Evolutionary conservation across 2,888 invertebrate species (phyloP), one percentile per base, ranked within the genome.

Genomic region (Eristalinus sepulchralis): DNA sequence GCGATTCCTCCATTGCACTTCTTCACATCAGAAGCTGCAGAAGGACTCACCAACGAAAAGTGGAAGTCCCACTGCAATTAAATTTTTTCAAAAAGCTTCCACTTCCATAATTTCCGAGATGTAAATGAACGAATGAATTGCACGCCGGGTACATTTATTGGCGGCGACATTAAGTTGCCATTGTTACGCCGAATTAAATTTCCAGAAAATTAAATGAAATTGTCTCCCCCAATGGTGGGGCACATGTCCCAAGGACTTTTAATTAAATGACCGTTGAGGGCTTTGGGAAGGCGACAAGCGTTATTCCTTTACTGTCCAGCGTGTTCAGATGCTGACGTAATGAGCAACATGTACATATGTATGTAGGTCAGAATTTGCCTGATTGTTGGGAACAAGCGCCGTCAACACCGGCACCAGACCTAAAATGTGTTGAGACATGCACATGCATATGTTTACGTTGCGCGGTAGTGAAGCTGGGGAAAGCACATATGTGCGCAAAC

Each of bases 171-270:
- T 73, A 83, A 79, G 57, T 83, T 79, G 71, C 66, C 75, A 86
- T 78, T 78, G 86, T 83, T 75, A 83, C 47, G 78, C 33, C 66
- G 83, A 83, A 83, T 86, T 83, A 79, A 86, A 83, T 86, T 84
- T 79, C 31, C 55, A 75, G 86, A 68, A 83, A 86, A 83, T 86
- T 79, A 79, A 83, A 86, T 86, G 63, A 66, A 86, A 73, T 78
- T 66, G 79, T 75, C 79, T 57, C 24, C 55, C 8, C 62, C 27
- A 53, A 31, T 81, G 70, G 57, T 24, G 22, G 39, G 79, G 77
- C 36, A 60, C 20, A 80, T 53, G 60, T 67, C 79, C 36, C 55
- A 75, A 78, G 78, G 86, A 71, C 71, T 60, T 83, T 83, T 83
- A 82, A 82, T 86, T 82, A 83, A 86, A 83, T 66, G 73, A 68